A percentile compares a stretch with the other conserved stretches of the same genome.
Conservation (phyloP, 2,888 invertebrate genomes). For the Napeogenes inachia region DNA sequence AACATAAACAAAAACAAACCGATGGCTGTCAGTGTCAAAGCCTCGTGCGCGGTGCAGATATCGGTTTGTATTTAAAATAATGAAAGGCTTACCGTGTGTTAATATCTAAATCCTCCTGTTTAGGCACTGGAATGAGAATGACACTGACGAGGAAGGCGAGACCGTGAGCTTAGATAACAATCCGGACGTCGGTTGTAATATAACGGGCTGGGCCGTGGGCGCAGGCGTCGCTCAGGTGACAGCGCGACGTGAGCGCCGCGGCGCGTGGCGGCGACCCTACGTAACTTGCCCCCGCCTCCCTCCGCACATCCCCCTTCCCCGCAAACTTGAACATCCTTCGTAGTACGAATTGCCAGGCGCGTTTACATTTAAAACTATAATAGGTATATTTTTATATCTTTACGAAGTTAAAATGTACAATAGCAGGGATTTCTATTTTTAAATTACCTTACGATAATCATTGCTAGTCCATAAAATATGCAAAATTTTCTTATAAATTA, state of each 20-base stretch:
- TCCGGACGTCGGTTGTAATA: slow-evolving; percentile 32
- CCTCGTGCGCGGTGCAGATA: slow-evolving; percentile 37
- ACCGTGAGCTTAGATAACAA: slow-evolving; percentile 27
- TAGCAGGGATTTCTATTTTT: too few relatives aligned
- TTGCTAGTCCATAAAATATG: too few relatives aligned
- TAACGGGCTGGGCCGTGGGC: slow-evolving; percentile 33
- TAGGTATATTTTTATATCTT: too few relatives aligned
- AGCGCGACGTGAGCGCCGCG: slow-evolving; percentile 62
- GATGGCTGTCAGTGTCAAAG: slow-evolving; percentile 53
- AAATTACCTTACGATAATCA: too few relatives aligned
- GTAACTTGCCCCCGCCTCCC: slow-evolving; percentile 37
- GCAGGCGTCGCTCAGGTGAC: slow-evolving; percentile 48
- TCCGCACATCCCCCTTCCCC: slow-evolving; percentile 34
- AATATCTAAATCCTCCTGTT: neutral
- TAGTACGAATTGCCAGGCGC: neutral
- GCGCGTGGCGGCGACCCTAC: slow-evolving; percentile 56
- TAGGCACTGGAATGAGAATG: neutral
- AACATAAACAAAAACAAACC: slow-evolving; percentile 51
- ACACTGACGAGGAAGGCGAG: slow-evolving; percentile 11
- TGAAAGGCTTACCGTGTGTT: slow-evolving; percentile 23
- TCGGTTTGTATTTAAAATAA: slow-evolving; percentile 9
- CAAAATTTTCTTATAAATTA: too few relatives aligned
- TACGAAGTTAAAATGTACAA: too few relatives aligned
- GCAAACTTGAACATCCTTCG: slow-evolving; percentile 34
- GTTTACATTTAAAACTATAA: too few relatives aligned